These are phyloP conservation scores for Poicephalus gulielmi DNA, from an alignment of 2,113 vertebrate species.

Conservation along the genomic window DNA sequence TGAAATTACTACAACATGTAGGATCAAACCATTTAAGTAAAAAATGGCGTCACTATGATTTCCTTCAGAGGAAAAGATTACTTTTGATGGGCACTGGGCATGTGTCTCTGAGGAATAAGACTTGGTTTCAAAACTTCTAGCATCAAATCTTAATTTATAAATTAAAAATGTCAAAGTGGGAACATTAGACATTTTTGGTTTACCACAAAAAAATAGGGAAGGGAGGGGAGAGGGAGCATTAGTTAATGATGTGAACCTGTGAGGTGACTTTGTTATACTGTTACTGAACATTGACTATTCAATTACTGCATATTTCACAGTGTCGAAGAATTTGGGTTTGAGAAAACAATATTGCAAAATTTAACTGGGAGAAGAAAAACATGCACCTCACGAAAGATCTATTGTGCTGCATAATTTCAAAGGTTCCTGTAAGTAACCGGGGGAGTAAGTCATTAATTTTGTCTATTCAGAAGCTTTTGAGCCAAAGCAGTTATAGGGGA, in stretches of 20 bases:
- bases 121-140: not conserved
- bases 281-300: not conserved
- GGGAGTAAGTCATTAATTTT: not conserved
- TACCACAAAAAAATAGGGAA: not conserved
- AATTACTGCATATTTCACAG: not conserved
- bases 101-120: not conserved
- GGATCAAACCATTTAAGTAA: not conserved
- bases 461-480: not conserved
- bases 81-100: not conserved
- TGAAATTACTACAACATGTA: not conserved
- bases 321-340: not conserved
- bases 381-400: not conserved
- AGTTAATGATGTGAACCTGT: not conserved
- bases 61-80: not conserved
- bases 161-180: not conserved
- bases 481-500: not conserved
- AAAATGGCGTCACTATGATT: not conserved
- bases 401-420: not conserved
- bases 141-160: not conserved
- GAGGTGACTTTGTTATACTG: not conserved
- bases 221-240: not conserved
- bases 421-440: not conserved
- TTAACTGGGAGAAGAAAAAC: not conserved
- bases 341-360: not conserved
- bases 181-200: not conserved